Conservation (phyloP, 2,797 vertebrate species). For the Gymnoscopelus microlampas region DNA sequence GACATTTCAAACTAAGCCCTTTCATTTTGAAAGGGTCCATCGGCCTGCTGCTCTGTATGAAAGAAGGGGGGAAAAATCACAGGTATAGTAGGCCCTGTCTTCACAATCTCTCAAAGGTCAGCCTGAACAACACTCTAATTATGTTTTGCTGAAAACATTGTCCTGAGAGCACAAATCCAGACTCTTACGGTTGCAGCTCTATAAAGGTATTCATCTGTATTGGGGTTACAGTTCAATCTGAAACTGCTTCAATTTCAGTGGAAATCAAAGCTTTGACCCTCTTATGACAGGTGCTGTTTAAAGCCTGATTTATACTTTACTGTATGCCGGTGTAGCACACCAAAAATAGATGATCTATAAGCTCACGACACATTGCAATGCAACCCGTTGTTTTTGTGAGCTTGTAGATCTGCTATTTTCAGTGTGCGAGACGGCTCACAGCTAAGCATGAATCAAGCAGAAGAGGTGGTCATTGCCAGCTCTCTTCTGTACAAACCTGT, state of each 20-base stretch:
- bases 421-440: no score
- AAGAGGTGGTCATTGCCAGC: constrained; percentile 26
- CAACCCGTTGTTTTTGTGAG: no score
- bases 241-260: constrained; percentile 45
- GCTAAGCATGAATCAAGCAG: no score
- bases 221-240: constrained; percentile 41
- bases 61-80: constrained; percentile 17
- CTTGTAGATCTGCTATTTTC: no score
- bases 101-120: constrained; percentile 68
- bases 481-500: neutral
- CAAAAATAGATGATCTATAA: no score
- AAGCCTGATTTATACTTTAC: no score
- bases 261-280: constrained; percentile 31
- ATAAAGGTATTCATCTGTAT: constrained; percentile 40
- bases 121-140: constrained; percentile 56
- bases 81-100: constrained; percentile 36
- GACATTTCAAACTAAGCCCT: constrained; percentile 53
- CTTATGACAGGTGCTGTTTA: constrained; percentile 27
- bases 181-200: constrained; percentile 23
- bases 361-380: no score
- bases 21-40: constrained; percentile 34
- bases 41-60: constrained; percentile 31
- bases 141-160: constrained; percentile 48
- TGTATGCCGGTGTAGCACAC: no score
- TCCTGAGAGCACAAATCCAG: constrained; percentile 27